These are phyloP conservation scores for Notiomystis cincta DNA, from an alignment of 2,113 vertebrate species.

Conservation along the genomic window DNA sequence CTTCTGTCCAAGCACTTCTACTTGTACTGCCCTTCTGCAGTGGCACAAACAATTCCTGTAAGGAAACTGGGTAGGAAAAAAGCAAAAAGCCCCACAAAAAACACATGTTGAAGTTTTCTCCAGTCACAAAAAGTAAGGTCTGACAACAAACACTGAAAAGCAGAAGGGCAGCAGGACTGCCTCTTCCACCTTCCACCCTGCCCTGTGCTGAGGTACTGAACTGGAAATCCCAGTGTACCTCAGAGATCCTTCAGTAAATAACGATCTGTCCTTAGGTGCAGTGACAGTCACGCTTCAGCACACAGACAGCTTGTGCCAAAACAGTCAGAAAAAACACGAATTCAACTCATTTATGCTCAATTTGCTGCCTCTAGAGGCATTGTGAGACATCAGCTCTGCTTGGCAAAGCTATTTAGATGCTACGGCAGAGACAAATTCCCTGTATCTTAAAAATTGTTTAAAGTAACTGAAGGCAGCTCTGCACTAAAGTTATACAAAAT, in stretches of 20 bases:
- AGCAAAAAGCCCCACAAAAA: too few species aligned
- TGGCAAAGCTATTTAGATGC: not conserved
- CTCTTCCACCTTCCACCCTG: not conserved
- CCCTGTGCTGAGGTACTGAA: not conserved
- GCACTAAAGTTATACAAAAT: not conserved
- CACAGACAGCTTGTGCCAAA: not conserved
- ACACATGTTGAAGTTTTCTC: not conserved
- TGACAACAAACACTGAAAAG: not conserved
- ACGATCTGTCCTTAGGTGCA: not conserved
- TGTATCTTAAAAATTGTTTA: not conserved
- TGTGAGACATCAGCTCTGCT: not conserved
- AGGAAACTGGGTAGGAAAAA: not conserved
- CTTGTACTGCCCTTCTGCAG: not conserved
- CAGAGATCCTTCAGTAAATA: not conserved
- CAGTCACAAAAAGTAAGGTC: not conserved
- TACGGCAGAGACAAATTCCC: not conserved
- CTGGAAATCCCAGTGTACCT: not conserved
- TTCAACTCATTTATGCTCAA: not conserved
- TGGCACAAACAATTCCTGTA: not conserved
- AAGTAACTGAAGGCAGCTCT: not conserved
- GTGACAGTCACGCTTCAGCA: not conserved
- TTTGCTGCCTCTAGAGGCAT: not conserved
- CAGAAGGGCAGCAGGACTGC: not conserved
- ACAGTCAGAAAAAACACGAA: not conserved
- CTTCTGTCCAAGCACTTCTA: not conserved